Conservation (phyloP, 2,888 invertebrate species). For the Pseudococcus viburni region DNA sequence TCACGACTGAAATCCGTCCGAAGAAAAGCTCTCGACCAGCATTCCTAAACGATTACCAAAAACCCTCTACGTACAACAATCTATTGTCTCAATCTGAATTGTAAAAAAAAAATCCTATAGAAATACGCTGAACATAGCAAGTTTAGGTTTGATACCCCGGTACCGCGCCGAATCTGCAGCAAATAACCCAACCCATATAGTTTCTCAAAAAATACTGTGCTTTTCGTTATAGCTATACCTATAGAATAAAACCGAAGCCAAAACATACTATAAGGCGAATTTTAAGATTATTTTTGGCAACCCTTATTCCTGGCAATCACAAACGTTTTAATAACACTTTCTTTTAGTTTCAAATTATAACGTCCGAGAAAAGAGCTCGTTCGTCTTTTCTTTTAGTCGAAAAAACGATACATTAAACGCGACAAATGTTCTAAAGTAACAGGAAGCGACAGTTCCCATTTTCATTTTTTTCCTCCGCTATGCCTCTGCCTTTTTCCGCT, state of each 20-base stretch:
- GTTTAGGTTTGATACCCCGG: constrained; percentile 12
- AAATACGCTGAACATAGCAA: constrained; percentile 37
- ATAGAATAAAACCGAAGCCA: constrained; percentile 22
- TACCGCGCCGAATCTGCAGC: neutral
- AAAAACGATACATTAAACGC: constrained; percentile 58
- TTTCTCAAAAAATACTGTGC: neutral
- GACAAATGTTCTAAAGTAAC: constrained; percentile 57
- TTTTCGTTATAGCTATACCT: neutral
- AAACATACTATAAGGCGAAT: constrained; percentile 19
- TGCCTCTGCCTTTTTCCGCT: neutral
- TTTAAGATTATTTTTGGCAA: constrained; percentile 54
- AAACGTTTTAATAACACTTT: constrained; percentile 54
- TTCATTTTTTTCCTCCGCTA: constrained; percentile 14
- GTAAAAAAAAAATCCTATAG: constrained; percentile 22
- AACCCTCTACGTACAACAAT: neutral
- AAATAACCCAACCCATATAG: constrained; percentile 25
- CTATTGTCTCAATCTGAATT: constrained; percentile 30
- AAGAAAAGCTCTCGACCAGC: neutral
- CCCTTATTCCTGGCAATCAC: constrained; percentile 51
- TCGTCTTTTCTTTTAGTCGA: constrained; percentile 48
- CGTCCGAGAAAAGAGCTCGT: constrained; percentile 31
- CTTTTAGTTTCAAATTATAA: constrained; percentile 55
- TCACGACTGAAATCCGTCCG: constrained; percentile 9
- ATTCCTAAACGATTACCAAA: constrained; percentile 44
- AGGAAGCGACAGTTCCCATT: constrained; percentile 57